Evolutionary conservation across 2,113 vertebrate genomes (phyloP).

Genomic region (Pheucticus melanocephalus): DNA sequence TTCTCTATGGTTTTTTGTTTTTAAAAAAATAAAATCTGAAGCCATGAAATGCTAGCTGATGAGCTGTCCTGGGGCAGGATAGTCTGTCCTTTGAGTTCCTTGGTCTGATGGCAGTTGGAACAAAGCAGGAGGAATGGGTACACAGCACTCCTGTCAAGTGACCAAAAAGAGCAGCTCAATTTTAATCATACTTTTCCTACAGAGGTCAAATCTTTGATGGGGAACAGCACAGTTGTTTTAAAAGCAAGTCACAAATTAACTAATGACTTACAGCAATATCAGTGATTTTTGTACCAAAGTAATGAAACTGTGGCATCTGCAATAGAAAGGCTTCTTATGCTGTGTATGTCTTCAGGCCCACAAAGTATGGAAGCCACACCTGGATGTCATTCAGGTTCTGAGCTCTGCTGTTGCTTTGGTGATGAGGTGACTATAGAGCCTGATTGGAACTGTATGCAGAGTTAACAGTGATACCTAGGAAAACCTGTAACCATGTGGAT

Average conservation of each 20-base stretch:
- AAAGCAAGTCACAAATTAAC: conserved; percentile 6
- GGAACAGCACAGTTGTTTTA: not conserved
- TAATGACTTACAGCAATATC: conserved; percentile 11
- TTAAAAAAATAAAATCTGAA: not conserved
- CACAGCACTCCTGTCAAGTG: not conserved
- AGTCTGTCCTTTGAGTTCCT: not conserved
- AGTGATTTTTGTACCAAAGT: conserved; percentile 33
- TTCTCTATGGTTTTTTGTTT: not conserved
- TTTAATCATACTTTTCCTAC: not conserved
- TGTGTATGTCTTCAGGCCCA: not conserved
- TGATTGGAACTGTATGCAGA: not conserved
- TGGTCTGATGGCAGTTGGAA: not conserved
- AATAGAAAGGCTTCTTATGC: not conserved
- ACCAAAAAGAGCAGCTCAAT: not conserved
- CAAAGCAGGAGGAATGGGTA: not conserved
- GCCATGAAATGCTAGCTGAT: not conserved
- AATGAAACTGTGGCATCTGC: not conserved
- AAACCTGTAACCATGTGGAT: conserved; percentile 31
- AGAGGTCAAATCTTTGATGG: not conserved
- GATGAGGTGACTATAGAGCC: not conserved
- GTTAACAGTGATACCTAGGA: conserved; percentile 41
- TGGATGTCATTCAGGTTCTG: not conserved
- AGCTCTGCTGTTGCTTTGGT: not conserved
- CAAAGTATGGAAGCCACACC: not conserved
- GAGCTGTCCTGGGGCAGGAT: not conserved